phyloP scores from a whole-genome alignment of 2,113 vertebrate genomes.

The Triplophysa dalaica region DNA sequence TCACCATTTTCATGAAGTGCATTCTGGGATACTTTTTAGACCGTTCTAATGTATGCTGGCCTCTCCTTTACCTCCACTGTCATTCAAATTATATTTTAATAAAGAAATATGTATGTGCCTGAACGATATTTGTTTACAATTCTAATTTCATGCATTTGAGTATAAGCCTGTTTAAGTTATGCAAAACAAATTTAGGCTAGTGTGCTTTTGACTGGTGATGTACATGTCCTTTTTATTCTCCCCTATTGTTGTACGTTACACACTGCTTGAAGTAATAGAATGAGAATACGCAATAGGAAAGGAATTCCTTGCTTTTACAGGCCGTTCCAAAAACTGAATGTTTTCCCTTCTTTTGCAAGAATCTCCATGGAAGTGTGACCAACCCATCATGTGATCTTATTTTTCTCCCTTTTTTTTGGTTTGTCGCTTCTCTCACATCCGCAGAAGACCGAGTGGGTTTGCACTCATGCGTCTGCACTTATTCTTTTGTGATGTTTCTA shows the following conservation, averaged over 20 bases:
- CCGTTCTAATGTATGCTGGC: too few species aligned
- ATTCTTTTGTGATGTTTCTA: neutral
- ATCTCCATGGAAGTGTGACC: neutral
- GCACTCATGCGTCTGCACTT: neutral
- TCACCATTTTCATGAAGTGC: too few species aligned
- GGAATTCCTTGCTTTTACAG: constrained; percentile 9
- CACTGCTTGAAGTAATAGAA: neutral
- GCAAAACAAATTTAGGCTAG: neutral
- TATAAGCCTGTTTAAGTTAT: neutral
- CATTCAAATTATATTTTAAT: too few species aligned
- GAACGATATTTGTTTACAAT: too few species aligned
- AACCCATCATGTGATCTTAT: constrained; percentile 3
- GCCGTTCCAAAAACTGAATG: neutral
- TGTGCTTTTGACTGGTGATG: neutral
- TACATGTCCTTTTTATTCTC: neutral
- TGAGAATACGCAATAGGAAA: neutral
- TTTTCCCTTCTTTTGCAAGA: constrained; percentile 1
- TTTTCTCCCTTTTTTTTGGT: neutral
- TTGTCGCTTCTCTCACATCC: neutral
- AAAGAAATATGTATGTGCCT: too few species aligned
- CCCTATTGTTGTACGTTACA: neutral
- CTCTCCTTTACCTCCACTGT: too few species aligned
- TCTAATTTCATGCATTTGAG: neutral
- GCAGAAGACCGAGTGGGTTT: neutral
- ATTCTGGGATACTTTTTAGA: too few species aligned